These are phyloP conservation scores for Hemichromis elongatus DNA, from an alignment of 2,113 vertebrate species.

Conservation along the genomic window DNA sequence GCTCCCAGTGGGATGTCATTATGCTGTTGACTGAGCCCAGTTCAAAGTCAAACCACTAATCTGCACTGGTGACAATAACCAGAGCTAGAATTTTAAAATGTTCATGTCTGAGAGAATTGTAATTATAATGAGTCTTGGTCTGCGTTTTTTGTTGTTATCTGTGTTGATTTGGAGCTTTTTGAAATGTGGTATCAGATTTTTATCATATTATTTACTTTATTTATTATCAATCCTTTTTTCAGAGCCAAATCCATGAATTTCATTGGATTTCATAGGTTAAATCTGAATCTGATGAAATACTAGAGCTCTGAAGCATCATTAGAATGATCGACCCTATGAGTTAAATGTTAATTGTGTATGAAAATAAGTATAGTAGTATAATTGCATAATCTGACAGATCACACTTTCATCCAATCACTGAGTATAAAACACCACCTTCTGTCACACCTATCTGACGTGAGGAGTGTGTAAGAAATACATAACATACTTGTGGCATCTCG, in stretches of 20 bases:
- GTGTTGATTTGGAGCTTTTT: neutral
- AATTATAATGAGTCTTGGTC: neutral
- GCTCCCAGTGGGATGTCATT: neutral
- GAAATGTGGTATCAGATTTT: accelerated
- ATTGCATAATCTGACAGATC: neutral
- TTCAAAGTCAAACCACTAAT: neutral
- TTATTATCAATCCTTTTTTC: neutral
- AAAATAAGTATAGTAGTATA: neutral
- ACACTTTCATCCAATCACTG: neutral
- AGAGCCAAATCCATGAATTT: neutral
- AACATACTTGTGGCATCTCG: neutral
- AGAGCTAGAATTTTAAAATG: neutral
- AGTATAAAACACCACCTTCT: neutral
- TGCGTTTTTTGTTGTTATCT: neutral
- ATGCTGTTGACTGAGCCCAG: neutral
- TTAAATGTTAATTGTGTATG: neutral
- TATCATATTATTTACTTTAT: neutral
- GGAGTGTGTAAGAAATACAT: neutral
- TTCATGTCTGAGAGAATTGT: neutral
- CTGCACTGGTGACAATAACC: neutral
- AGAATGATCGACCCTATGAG: neutral
- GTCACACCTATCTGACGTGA: neutral
- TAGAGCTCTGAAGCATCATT: neutral
- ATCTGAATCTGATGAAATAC: neutral
- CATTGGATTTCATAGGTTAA: neutral